phyloP scores from a whole-genome alignment of 1,140 invertebrate genomes.

The Lerema accius region DNA sequence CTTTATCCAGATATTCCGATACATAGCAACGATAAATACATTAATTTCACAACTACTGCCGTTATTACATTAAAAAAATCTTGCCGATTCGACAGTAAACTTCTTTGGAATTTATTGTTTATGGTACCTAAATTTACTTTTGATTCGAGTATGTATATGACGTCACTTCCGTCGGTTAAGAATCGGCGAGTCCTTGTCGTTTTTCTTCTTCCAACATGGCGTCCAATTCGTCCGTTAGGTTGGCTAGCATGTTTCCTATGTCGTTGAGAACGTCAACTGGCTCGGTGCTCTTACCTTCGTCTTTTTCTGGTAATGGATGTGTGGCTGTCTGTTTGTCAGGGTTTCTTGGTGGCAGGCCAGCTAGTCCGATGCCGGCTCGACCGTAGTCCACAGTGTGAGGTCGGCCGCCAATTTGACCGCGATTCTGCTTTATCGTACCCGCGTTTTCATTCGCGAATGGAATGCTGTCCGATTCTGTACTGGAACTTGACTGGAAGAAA shows the following conservation, averaged over 20 bases:
- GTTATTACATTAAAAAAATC: constrained; percentile 40
- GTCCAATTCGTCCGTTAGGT: constrained; percentile 96
- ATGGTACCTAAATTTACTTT: constrained; percentile 39
- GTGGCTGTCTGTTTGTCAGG: constrained; percentile 71
- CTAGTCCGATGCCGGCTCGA: constrained; percentile 55
- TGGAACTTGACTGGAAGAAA: constrained; percentile 93
- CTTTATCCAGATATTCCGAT: constrained; percentile 3
- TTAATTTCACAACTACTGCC: constrained; percentile 23
- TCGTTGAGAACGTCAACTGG: constrained; percentile 96
- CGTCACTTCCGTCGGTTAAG: constrained; percentile 54
- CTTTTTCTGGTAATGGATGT: constrained; percentile 59
- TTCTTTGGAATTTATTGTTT: constrained; percentile 68
- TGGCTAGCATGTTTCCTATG: constrained; percentile 98
- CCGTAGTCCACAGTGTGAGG: constrained; percentile 79
- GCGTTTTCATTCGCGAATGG: constrained; percentile 99
- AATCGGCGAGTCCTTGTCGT: constrained; percentile 88
- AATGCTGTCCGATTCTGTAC: constrained; percentile 97
- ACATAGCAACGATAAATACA: constrained; percentile 24
- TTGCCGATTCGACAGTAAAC: constrained; percentile 43
- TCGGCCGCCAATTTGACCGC: constrained; percentile 71
- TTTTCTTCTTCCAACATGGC: constrained; percentile 97
- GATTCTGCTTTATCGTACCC: constrained; percentile 94
- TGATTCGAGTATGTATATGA: constrained; percentile 58
- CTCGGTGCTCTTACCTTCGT: constrained; percentile 82
- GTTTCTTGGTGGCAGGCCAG: constrained; percentile 65